Evolutionary conservation across 1,140 invertebrate species (phyloP).

Genomic region (Daktulosphaira vitifoliae): DNA sequence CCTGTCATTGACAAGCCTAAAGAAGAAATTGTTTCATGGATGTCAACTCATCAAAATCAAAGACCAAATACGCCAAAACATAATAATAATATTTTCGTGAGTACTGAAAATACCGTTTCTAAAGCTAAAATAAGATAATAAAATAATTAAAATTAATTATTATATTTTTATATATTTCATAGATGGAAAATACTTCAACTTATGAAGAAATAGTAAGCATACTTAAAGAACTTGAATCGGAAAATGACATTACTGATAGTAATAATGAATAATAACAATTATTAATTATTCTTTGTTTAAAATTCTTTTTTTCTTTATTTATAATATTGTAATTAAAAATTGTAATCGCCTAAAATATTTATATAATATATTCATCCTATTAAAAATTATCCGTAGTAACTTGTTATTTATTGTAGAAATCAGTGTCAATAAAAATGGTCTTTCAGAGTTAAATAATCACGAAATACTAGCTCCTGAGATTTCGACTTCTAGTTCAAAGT

Average conservation of each 20-base stretch:
- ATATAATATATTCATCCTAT: no score
- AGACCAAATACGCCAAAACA: background rate
- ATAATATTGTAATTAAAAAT: no score
- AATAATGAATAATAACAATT: background rate
- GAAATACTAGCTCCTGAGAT: conserved; percentile 17
- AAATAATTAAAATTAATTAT: no score
- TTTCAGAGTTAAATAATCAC: conserved; percentile 23
- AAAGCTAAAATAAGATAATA: no score
- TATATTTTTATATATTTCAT: background rate
- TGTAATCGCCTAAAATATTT: no score
- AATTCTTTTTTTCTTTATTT: no score
- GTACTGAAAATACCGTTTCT: background rate
- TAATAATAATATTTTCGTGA: background rate
- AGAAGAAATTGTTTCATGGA: conserved; percentile 18
- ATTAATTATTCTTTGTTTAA: no score
- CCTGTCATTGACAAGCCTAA: background rate
- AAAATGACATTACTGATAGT: conserved; percentile 20
- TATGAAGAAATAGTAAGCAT: conserved; percentile 22
- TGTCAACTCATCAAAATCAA: conserved; percentile 19
- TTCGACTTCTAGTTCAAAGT: conserved; percentile 28
- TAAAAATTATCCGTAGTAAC: no score
- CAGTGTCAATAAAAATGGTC: conserved; percentile 27
- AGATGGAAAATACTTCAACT: background rate
- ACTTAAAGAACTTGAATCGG: conserved; percentile 21
- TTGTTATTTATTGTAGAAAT: conserved; percentile 28